Base-by-base conservation (phyloP, 2,113 vertebrate genomes). In the Pachycephala philippinensis region DNA sequence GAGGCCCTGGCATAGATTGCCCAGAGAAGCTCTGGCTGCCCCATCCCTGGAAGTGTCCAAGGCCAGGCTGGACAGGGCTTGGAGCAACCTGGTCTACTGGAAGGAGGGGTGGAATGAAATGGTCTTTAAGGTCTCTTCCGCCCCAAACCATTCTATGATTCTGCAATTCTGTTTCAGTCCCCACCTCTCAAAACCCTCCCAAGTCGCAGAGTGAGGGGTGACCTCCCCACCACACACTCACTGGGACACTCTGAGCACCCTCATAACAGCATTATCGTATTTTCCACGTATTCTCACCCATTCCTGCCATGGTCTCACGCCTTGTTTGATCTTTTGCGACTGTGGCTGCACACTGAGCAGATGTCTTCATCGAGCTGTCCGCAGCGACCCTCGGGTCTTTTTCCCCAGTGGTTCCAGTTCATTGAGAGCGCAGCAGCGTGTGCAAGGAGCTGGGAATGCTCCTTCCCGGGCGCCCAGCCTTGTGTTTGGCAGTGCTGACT, bases 291-390 rank as follows among this genome's bases (percentile, higher is more conserved):
- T 96, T 61, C 87, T 84, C 87, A 60, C 57, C 26, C 65, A 7
- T 57, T 72, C 77, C 61, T 72, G 65, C 66, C 26, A 6, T 2
- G 19, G 53, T 72, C 72, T 70, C 69, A 71, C 0, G 0, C 26
- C 84, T 64, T 79, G 57, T 92, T 93, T 83, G 65, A 87, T 95
- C 84, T 68, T 95, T 64, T 64, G 87, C 90, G 95, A 12, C 74
- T 7, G 65, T 1, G 26, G 84, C 84, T 19, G 81, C 91, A 84
- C 87, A 37, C 37, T 65, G 89, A 94, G 64, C 89, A 89, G 94
- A 93, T 39, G 60, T 71, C 89, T 89, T 75, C 86, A 97, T 80
- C 1, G 4, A 87, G 81, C 74, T 84, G 83, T 57, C 89, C 6
- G 3, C 56, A 33, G 37, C 0, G 3, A 93, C 69, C 65, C 81